Evolutionary conservation across 2,113 vertebrate genomes (phyloP).

Genomic region (Notarius quadriscutis): DNA sequence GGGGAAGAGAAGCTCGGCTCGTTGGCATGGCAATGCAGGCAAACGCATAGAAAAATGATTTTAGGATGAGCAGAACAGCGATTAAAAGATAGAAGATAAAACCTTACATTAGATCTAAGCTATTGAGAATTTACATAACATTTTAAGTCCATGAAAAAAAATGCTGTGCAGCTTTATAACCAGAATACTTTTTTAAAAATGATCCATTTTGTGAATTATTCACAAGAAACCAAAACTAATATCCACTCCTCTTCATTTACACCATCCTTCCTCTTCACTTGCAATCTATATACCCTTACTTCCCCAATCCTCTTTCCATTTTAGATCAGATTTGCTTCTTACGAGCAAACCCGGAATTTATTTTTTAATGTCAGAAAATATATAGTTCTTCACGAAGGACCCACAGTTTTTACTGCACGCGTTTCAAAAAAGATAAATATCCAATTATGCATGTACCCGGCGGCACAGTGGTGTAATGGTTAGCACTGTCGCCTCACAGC

Average conservation of each 20-base stretch:
- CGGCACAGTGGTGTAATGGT: too few species aligned
- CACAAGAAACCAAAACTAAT: background rate
- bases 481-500: too few species aligned
- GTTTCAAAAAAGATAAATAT: background rate
- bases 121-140: background rate
- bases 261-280: background rate
- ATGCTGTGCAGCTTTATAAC: background rate
- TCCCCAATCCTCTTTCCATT: background rate
- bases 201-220: background rate
- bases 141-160: conserved; percentile 1
- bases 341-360: background rate
- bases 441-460: too few species aligned
- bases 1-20: conserved; percentile 21
- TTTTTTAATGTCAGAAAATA: background rate
- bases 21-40: conserved; percentile 19
- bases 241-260: background rate
- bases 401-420: background rate
- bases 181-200: background rate
- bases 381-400: background rate
- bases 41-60: conserved; percentile 21
- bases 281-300: background rate
- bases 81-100: background rate
- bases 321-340: background rate
- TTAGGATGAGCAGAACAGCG: conserved; percentile 7
- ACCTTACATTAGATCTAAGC: background rate